phyloP scores from a whole-genome alignment of 1,140 invertebrate species.

The Drosophila trapezifrons region DNA sequence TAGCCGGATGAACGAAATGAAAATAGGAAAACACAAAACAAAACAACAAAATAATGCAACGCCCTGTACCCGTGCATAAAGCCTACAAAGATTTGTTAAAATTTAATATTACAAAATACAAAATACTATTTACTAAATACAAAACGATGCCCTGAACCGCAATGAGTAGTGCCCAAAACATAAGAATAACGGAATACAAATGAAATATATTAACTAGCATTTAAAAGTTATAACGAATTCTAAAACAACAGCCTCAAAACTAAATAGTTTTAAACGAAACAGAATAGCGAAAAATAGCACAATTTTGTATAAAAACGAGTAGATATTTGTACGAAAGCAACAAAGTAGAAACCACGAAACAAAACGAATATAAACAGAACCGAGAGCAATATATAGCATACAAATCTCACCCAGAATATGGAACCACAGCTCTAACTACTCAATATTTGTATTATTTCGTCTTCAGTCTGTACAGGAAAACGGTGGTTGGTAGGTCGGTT shows the following conservation, averaged over 20 bases:
- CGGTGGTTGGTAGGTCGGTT: slow-evolving; percentile 8
- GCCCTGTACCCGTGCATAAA: slow-evolving; percentile 80
- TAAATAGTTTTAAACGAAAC: slow-evolving; percentile 68
- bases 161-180: slow-evolving; percentile 79
- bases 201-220: slow-evolving; percentile 69
- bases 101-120: slow-evolving; percentile 44
- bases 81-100: slow-evolving; percentile 75
- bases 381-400: slow-evolving; percentile 34
- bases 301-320: slow-evolving; percentile 70
- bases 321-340: slow-evolving; percentile 55
- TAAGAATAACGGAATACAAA: slow-evolving; percentile 56
- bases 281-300: slow-evolving; percentile 72
- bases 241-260: slow-evolving; percentile 74
- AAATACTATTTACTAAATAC: slow-evolving; percentile 77
- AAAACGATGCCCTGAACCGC: slow-evolving; percentile 75
- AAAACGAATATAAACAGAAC: slow-evolving; percentile 5
- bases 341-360: slow-evolving; percentile 26
- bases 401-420: slow-evolving; percentile 17
- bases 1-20: slow-evolving; percentile 22
- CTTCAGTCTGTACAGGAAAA: slow-evolving; percentile 33
- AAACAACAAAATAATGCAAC: slow-evolving; percentile 76
- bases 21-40: slow-evolving; percentile 33
- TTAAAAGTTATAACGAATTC: slow-evolving; percentile 78
- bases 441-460: slow-evolving; percentile 28
- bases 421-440: slow-evolving; percentile 24